These are phyloP conservation scores for Pseudomyrmex flavicornis DNA, from an alignment of 1,140 invertebrate species.

Conservation along the genomic window DNA sequence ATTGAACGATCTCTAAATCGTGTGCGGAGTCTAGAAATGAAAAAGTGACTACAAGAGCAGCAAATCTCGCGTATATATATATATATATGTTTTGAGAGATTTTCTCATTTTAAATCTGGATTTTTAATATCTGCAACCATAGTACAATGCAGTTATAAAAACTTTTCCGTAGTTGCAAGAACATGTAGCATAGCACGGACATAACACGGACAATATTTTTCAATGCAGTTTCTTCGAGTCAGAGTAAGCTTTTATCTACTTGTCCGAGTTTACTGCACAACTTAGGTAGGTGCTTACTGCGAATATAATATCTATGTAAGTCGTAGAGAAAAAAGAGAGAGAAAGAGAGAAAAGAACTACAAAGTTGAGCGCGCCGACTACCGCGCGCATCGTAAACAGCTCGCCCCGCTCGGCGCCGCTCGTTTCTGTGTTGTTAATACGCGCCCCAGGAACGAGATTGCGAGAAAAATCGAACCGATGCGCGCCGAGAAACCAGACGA, in stretches of 20 bases:
- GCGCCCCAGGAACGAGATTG: background rate
- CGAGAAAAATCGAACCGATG: conserved; percentile 21
- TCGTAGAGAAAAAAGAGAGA: conserved; percentile 16
- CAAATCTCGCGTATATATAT: too few relatives aligned
- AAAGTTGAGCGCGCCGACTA: conserved; percentile 51
- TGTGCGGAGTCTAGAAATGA: too few relatives aligned
- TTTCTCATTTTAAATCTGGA: background rate
- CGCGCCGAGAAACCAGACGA: background rate
- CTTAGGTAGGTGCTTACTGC: conserved; percentile 50
- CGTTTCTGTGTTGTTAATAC: conserved; percentile 32
- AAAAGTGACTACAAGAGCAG: too few relatives aligned
- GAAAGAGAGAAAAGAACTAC: conserved; percentile 29
- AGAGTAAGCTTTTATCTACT: conserved; percentile 55
- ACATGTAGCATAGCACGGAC: background rate
- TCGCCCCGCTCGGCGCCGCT: conserved; percentile 13
- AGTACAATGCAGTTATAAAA: background rate
- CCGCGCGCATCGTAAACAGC: conserved; percentile 56
- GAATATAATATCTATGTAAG: conserved; percentile 49
- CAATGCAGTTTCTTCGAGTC: conserved; percentile 26
- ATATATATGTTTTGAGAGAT: too few relatives aligned
- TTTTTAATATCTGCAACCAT: too few relatives aligned
- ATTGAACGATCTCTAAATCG: too few relatives aligned
- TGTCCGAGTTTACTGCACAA: conserved; percentile 34
- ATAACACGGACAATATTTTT: conserved; percentile 30
- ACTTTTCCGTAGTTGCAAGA: conserved; percentile 3